Percentiles rank a stretch among this genome's conserved stretches.
Conservation (phyloP, 2,113 vertebrate genomes). For the Plecturocebus donacophilus region DNA sequence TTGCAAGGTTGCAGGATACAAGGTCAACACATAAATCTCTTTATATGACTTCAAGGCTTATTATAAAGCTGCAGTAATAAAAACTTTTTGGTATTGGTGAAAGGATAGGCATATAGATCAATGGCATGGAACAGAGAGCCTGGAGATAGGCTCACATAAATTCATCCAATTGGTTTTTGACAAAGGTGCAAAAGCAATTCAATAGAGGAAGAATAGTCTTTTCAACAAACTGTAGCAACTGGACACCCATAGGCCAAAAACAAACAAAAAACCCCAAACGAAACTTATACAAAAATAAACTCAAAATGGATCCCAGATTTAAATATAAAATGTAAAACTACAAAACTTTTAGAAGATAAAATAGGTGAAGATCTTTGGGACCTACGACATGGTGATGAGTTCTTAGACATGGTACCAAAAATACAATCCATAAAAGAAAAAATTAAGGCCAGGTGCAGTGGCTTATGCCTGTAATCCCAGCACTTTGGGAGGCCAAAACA, state of each 20-base stretch:
- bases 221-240: background rate
- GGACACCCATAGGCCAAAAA: background rate
- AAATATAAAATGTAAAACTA: background rate
- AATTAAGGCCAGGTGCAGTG: background rate
- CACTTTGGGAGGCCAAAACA: too few relatives aligned
- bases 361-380: background rate
- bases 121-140: background rate
- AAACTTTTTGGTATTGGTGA: background rate
- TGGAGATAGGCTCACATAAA: background rate
- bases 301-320: background rate
- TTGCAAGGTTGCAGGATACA: background rate
- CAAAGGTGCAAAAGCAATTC: background rate
- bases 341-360: background rate
- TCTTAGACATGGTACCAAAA: background rate
- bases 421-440: constrained; percentile 17
- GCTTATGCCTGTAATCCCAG: too few relatives aligned
- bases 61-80: background rate
- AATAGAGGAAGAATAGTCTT: background rate
- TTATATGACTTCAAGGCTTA: background rate
- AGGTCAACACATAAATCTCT: background rate
- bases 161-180: background rate
- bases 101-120: background rate
- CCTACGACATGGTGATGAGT: background rate
- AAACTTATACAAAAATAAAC: background rate
- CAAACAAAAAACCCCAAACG: background rate